Evolutionary conservation across 2,888 invertebrate species (phyloP), one percentile per base, ranked within the genome.

Genomic region (Julus scandinavius): DNA sequence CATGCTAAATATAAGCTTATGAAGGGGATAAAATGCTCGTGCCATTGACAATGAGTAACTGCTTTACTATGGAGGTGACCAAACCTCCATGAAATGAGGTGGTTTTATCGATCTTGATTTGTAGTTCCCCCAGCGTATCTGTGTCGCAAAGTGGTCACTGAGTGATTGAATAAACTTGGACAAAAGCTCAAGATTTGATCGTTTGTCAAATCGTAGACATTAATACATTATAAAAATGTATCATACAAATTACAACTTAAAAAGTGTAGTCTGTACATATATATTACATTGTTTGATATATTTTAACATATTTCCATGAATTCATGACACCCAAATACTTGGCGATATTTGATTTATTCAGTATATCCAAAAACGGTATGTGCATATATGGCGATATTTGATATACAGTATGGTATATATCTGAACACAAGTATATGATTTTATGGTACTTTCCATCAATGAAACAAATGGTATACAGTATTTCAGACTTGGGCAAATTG

Each of bases 61-160:
- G 63, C 13, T 15, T 15, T 2, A 54, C 5, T 15, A 54, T n/a
- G n/a, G n/a, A n/a, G n/a, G 54, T 54, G 13, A 54, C 63, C 63
- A 63, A 63, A 6, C n/a, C n/a, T n/a, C n/a, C 3, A 13, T 49
- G n/a, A 63, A 63, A 63, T n/a, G 63, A n/a, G 63, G 63, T 11
- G n/a, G 17, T 63, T n/a, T 63, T n/a, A 63, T 63, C 63, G 63
- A 63, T 63, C 63, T 63, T 20, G 63, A 63, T 13, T 63, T n/a
- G n/a, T 63, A 17, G 63, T 20, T n/a, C 63, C 63, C 17, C 63
- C n/a, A 20, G 63, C n/a, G 63, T 17, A 17, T 13, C 4, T n/a
- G n/a, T 63, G n/a, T 54, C 54, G 54, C 15, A 15, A 54, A 54
- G 54, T 54, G 15, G 54, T 2, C 54, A 54, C 15, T 54, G 54